Base-by-base conservation (phyloP, 2,888 invertebrate species). In the Laothoe populi region DNA sequence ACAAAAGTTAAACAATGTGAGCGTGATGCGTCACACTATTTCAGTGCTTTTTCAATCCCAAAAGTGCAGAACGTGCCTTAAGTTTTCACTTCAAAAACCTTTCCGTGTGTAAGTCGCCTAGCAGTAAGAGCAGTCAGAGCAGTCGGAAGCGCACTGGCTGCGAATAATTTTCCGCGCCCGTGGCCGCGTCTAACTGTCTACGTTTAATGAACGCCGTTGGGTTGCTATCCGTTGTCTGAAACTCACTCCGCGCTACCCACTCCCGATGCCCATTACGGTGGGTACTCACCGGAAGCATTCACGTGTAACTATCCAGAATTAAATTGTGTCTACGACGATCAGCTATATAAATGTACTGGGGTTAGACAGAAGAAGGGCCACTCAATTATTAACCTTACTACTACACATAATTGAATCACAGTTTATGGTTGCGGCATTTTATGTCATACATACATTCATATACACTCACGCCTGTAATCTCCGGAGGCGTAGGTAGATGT, bases 91-190 rank as follows among this genome's bases (percentile, higher is more conserved):
- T 8, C 4, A 35, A 35, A 44, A 44, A 44, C 7, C 40, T 24
- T 4, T 19, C 35, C 19, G 35, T 53, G 53, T 38, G 13, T 10
- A 42, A 21, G 24, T 42, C 19, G 35, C 53, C 53, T 53, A 31
- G 35, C 19, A 44, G 31, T 10, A 31, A 19, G 59, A 19, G 63
- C 64, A 61, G 62, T 40, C 53, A 49, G 68, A 67, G 77, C 74
- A 75, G 53, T 53, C 87, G 88, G 87, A 86, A 85, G 86, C 86
- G 78, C 70, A 69, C 74, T 64, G 65, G 66, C 66, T 67, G 81
- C 82, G 88, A 87, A 88, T 89, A 88, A 90, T 90, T 89, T 90
- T 90, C 90, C 90, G 85, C 90, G 87, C 90, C 90, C 88, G 83
- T 90, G 87, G 79, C 69, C 66, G 70, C 78, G 79, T 77, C 70